These are phyloP conservation scores for Shinisaurus crocodilurus DNA, from an alignment of 2,113 vertebrate genomes.

Conservation along the genomic window DNA sequence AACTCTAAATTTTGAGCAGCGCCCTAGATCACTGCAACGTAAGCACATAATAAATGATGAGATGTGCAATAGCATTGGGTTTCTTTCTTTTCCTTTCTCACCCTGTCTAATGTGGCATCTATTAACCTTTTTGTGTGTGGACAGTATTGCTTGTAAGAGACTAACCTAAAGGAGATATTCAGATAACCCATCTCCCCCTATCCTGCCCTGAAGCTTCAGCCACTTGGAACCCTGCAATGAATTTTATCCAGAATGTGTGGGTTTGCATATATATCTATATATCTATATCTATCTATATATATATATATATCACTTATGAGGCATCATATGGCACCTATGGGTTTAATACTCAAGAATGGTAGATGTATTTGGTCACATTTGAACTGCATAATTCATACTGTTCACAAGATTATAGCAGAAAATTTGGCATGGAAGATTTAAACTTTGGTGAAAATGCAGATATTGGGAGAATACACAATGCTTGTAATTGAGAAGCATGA, in stretches of 20 bases:
- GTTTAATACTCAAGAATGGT: neutral
- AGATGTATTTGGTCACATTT: neutral
- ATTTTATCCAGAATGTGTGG: neutral
- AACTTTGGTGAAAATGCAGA: neutral
- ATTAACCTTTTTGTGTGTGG: neutral
- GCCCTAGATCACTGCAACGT: neutral
- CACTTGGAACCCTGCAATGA: neutral
- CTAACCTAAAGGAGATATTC: neutral
- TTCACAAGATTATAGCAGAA: neutral
- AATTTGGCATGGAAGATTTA: neutral
- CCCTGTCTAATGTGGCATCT: neutral
- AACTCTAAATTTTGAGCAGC: slow-evolving; percentile 6
- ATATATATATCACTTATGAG: too few relatives aligned
- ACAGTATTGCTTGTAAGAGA: neutral
- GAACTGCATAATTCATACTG: neutral
- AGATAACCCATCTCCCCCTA: neutral
- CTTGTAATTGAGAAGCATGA: neutral
- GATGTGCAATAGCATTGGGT: neutral
- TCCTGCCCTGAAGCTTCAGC: neutral
- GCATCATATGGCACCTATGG: neutral
- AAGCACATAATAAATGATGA: neutral
- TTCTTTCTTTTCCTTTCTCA: neutral
- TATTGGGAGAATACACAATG: neutral
- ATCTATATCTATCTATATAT: too few relatives aligned
- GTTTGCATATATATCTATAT: neutral